Conservation (phyloP, 2,113 vertebrate species). For the Notarius lentiginosus region DNA sequence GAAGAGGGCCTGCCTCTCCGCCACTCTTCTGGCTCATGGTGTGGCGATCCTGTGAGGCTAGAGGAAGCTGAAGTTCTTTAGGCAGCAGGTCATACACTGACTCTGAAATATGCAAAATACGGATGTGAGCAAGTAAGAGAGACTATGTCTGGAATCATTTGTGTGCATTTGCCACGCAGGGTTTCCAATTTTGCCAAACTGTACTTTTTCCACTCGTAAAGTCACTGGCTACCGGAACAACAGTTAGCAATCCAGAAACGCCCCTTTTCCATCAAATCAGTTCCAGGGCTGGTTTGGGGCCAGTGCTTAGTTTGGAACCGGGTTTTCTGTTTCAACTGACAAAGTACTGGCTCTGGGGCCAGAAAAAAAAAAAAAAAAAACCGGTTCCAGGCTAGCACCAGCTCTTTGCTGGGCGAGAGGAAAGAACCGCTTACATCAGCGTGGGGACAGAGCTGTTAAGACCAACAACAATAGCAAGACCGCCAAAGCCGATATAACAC, state of each 20-base stretch:
- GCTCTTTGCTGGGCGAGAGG: too few relatives aligned
- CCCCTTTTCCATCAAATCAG: too few relatives aligned
- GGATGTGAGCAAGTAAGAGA: not conserved
- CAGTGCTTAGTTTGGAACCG: too few relatives aligned
- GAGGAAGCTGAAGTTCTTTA: conserved; percentile 95
- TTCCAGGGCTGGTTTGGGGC: too few relatives aligned
- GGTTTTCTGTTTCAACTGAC: too few relatives aligned
- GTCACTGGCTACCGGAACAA: not conserved
- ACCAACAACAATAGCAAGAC: too few relatives aligned
- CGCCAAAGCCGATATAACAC: too few relatives aligned
- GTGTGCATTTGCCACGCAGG: not conserved
- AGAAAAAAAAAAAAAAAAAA: too few relatives aligned
- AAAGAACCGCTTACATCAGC: too few relatives aligned
- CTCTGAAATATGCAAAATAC: conserved; percentile 71
- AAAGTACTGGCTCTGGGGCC: too few relatives aligned
- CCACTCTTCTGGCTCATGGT: conserved; percentile 99
- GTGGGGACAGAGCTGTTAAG: too few relatives aligned
- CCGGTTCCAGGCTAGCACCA: too few relatives aligned
- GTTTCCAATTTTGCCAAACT: not conserved
- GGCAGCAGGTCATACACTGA: conserved; percentile 99
- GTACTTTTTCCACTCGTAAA: not conserved
- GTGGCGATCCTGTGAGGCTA: conserved; percentile 83
- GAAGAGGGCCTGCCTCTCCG: conserved; percentile 92
- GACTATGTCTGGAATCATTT: conserved; percentile 15
- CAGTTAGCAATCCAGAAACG: not conserved